Evolutionary conservation across 1,140 invertebrate species (phyloP), one percentile per base, ranked within the genome.

Genomic region (Pseudobourletiella spinata): DNA sequence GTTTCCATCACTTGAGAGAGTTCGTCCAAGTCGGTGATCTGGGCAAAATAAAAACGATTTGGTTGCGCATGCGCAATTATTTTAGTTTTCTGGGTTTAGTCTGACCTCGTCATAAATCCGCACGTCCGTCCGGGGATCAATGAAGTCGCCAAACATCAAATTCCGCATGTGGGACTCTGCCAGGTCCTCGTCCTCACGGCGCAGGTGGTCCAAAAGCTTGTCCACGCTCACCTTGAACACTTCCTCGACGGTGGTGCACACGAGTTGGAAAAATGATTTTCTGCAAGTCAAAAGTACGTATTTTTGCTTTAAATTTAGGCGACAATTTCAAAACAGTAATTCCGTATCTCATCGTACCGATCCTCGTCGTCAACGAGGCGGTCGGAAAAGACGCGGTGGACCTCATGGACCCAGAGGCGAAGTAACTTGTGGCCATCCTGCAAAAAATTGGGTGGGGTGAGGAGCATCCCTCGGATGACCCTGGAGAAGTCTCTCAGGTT

Each of bases 121-220:
- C 0, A 83, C 81, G 65, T 90, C 88, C 0, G 85, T 86, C 72
- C 93, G 89, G 0, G 87, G 86, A 64, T 89, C 83, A 77, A 94
- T 88, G 70, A 90, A 96, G 77, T 94, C 94, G 3, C 91, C 92
- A 76, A 93, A 97, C 72, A 95, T 87, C 0, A 96, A 79, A 71
- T 86, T 85, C 25, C 85, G 76, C 3, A 93, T 79, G 75, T 92
- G 82, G 16, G 80, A 78, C 68, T 84, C 83, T n/a, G 76, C 76
- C 1, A 88, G 71, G 1, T 80, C 80, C 51, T 18, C 51, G 0
- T 76, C 81, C 15, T 50, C 54, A 15, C 83, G 80, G 0, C 80
- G 75, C 59, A 91, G 79, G 61, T 85, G 81, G 3, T 73, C 74
- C 32, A 93, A 80, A 2, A 91, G 82, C 69, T 86, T 84, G 54